phyloP scores from a whole-genome alignment of 2,888 invertebrate genomes.

The Nemoura dubitans region DNA sequence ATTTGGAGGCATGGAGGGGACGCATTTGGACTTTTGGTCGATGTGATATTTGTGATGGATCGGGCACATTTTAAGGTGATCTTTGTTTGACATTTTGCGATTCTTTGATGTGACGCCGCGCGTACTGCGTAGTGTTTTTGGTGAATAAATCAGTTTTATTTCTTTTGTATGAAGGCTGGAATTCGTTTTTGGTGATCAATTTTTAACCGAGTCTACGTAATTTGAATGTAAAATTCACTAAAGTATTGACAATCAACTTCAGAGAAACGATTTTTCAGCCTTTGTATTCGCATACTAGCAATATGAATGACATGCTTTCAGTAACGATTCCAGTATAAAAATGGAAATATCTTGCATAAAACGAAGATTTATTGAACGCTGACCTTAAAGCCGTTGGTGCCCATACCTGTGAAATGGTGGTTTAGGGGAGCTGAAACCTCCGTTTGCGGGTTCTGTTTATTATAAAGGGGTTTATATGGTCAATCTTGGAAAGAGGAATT shows the following conservation, averaged over 20 bases:
- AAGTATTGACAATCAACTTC: too few relatives aligned
- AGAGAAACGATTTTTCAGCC: too few relatives aligned
- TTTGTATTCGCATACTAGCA: too few relatives aligned
- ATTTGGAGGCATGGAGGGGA: not conserved
- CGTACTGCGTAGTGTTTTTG: too few relatives aligned
- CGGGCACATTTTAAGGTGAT: not conserved
- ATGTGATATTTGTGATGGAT: not conserved
- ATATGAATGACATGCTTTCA: too few relatives aligned
- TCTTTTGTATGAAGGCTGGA: too few relatives aligned
- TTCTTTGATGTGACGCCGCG: too few relatives aligned
- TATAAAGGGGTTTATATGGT: not conserved
- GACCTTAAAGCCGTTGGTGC: not conserved
- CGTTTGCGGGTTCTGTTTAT: not conserved
- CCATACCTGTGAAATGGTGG: not conserved
- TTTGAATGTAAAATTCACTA: too few relatives aligned
- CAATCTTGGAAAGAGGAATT: not conserved
- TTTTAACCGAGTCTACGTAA: too few relatives aligned
- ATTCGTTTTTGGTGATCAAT: too few relatives aligned
- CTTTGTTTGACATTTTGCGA: not conserved
- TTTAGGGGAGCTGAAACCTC: not conserved
- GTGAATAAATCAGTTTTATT: too few relatives aligned
- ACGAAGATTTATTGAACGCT: not conserved
- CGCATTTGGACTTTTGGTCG: not conserved
- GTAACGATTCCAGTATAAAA: not conserved
- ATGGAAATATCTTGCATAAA: not conserved